Percentiles rank a stretch among this genome's conserved stretches.
Evolutionary conservation across 2,888 invertebrate genomes (phyloP).

Genomic region (Fragum whitleyi): DNA sequence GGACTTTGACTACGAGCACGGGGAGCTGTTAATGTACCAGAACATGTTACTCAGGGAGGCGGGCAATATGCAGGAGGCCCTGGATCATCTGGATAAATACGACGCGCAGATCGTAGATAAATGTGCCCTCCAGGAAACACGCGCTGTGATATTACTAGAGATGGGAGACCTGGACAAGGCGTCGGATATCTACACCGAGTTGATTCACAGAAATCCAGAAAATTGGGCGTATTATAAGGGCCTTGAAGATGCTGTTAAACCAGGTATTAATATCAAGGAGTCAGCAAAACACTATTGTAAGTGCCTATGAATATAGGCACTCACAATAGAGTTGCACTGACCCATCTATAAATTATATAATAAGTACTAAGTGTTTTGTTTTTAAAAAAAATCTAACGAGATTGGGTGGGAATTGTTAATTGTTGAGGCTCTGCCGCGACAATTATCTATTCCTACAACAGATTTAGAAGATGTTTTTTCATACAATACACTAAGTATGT

Average conservation of each 20-base stretch:
- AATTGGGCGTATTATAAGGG: conserved; percentile 96
- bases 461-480: too few relatives aligned
- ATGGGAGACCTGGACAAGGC: conserved; percentile 88
- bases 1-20: conserved; percentile 95
- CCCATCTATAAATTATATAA: too few relatives aligned
- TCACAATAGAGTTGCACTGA: too few relatives aligned
- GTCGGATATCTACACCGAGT: conserved; percentile 91
- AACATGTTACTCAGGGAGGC: conserved; percentile 98
- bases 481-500: too few relatives aligned
- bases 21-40: conserved; percentile 98
- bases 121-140: conserved; percentile 95
- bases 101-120: conserved; percentile 97
- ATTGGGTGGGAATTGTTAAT: too few relatives aligned
- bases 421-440: too few relatives aligned
- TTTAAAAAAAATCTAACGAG: too few relatives aligned
- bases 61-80: conserved; percentile 92
- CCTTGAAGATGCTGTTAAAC: conserved; percentile 93
- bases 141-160: conserved; percentile 86
- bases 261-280: too few relatives aligned
- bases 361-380: too few relatives aligned
- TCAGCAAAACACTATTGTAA: too few relatives aligned
- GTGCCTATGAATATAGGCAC: too few relatives aligned
- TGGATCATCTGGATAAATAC: conserved; percentile 94
- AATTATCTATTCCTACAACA: too few relatives aligned
- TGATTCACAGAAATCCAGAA: conserved; percentile 97